These are phyloP conservation scores for Dendrocincla fuliginosa DNA, from an alignment of 2,797 vertebrate species.

Conservation along the genomic window DNA sequence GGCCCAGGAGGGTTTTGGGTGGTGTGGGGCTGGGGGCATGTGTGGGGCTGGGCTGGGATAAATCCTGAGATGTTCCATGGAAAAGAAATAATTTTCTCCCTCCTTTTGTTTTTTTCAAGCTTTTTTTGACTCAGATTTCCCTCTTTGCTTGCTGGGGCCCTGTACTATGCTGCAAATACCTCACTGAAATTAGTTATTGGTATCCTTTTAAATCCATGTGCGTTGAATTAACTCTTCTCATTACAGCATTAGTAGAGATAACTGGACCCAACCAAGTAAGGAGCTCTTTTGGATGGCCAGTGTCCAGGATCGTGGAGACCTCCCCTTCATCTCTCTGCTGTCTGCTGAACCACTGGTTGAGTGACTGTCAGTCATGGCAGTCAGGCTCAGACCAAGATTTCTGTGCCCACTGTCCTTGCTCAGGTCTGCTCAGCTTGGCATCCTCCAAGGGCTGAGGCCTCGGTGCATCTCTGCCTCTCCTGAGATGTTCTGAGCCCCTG, in stretches of 20 bases:
- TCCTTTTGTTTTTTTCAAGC: neutral
- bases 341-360: neutral
- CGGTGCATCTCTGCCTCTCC: neutral
- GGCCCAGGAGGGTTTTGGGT: neutral
- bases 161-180: neutral
- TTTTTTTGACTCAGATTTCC: neutral
- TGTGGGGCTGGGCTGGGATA: neutral
- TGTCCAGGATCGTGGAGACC: neutral
- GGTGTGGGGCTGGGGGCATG: neutral
- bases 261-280: constrained; percentile 17
- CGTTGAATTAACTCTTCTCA: constrained; percentile 35
- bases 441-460: neutral
- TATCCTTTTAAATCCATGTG: neutral
- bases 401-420: neutral
- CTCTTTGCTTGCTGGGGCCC: neutral
- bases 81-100: neutral
- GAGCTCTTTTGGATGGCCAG: neutral
- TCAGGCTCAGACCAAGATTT: neutral
- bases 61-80: accelerated
- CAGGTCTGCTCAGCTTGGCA: neutral
- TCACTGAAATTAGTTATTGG: neutral
- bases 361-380: neutral
- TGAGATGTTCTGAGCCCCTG: neutral
- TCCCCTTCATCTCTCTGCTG: neutral
- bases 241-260: constrained; percentile 21